Conservation (phyloP, 2,113 vertebrate species). For the Drymodes brunneopygia region DNA sequence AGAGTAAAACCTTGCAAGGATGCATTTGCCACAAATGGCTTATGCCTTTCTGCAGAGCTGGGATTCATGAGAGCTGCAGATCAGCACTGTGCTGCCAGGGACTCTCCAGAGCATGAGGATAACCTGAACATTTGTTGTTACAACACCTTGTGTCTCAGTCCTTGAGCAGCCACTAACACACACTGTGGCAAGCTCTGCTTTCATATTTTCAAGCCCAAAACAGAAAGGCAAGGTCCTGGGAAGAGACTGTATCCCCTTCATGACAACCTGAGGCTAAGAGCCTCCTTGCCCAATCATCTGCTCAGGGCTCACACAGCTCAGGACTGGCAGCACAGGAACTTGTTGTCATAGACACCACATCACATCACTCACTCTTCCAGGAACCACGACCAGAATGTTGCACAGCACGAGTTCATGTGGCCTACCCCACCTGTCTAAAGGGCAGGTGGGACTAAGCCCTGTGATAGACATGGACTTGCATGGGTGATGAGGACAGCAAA, state of each 20-base stretch:
- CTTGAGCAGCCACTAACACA: neutral
- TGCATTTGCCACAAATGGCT: neutral
- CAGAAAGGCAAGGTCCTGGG: neutral
- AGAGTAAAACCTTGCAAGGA: neutral
- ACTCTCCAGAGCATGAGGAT: neutral
- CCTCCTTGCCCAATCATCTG: neutral
- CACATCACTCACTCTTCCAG: neutral
- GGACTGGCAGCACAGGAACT: neutral
- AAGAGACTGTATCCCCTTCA: neutral
- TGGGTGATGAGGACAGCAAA: neutral
- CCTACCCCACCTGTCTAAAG: fast-evolving
- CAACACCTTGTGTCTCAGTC: neutral
- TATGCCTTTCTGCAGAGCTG: neutral
- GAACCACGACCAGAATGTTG: neutral
- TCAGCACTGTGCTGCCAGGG: neutral
- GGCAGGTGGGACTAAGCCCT: neutral
- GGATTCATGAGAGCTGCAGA: neutral
- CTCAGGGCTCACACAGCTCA: neutral
- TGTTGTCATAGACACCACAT: fast-evolving
- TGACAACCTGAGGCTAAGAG: neutral
- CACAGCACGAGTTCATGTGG: neutral
- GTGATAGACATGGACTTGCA: fast-evolving
- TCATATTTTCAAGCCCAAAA: neutral
- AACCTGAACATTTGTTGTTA: neutral
- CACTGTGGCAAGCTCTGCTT: neutral